Percentiles rank a stretch among this genome's conserved stretches.
Evolutionary conservation across 2,797 vertebrate species (phyloP).

Genomic region (Diplodus puntazzo): DNA sequence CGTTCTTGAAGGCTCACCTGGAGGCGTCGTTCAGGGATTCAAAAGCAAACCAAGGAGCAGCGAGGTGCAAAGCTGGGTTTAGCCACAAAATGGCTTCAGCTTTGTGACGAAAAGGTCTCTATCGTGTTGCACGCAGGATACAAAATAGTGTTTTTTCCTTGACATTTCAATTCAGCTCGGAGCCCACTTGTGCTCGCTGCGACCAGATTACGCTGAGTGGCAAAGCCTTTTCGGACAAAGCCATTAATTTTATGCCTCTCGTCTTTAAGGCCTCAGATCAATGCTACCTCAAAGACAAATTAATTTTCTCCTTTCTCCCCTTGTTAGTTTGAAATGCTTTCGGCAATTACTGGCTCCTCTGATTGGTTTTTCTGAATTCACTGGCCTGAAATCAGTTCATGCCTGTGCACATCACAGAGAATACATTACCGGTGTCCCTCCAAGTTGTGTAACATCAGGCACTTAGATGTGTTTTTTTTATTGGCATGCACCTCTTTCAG

Average conservation of each 20-base stretch:
- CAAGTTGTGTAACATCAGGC: constrained; percentile 45
- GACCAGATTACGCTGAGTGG: constrained; percentile 49
- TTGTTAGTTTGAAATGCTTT: constrained; percentile 76
- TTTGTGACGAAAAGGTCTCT: constrained; percentile 33
- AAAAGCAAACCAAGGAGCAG: constrained; percentile 52
- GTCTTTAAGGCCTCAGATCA: constrained; percentile 77
- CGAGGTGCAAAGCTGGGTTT: constrained; percentile 46
- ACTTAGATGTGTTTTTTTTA: constrained; percentile 60
- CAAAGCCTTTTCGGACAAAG: constrained; percentile 70
- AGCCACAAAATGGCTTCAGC: constrained; percentile 54
- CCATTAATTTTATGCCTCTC: constrained; percentile 72
- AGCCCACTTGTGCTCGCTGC: constrained; percentile 50
- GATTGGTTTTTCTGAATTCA: constrained; percentile 64
- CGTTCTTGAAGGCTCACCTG: constrained; percentile 64
- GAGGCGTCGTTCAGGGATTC: constrained; percentile 50
- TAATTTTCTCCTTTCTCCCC: constrained; percentile 77
- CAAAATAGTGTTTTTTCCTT: constrained; percentile 40
- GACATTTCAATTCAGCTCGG: constrained; percentile 53
- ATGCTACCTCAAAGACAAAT: constrained; percentile 80
- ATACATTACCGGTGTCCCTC: constrained; percentile 60
- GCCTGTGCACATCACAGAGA: constrained; percentile 63
- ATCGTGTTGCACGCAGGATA: constrained; percentile 33
- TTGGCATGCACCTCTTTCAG: constrained; percentile 47
- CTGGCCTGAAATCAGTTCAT: constrained; percentile 69
- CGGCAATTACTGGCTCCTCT: constrained; percentile 67